These are phyloP conservation scores for Molossus molossus DNA, from an alignment of 2,797 vertebrate genomes.

Conservation along the genomic window DNA sequence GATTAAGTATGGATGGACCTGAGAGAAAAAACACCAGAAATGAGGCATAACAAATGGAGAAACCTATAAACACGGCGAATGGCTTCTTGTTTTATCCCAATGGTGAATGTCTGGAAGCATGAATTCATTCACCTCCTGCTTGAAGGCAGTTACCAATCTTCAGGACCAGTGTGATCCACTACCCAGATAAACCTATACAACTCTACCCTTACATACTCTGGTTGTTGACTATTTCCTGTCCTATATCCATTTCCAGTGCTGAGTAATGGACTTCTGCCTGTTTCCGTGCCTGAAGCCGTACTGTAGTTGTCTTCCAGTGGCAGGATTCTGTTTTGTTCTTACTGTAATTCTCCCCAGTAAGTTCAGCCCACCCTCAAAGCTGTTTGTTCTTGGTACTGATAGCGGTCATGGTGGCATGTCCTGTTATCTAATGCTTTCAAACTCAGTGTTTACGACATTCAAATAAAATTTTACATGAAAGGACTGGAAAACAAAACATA, in stretches of 20 bases:
- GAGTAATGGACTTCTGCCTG: neutral
- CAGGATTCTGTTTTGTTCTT: conserved; percentile 35
- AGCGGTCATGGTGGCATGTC: neutral
- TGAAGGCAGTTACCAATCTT: neutral
- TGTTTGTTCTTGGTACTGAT: neutral
- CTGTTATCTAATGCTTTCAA: conserved; percentile 39
- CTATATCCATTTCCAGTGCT: neutral
- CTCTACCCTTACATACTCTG: neutral
- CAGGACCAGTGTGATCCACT: neutral
- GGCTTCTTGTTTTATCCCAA: neutral
- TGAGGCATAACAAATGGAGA: neutral
- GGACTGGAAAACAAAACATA: neutral
- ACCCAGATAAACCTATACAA: neutral
- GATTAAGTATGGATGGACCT: neutral
- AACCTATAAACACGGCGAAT: neutral
- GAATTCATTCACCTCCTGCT: neutral
- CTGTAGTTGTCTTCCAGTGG: neutral
- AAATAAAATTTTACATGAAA: conserved; percentile 10
- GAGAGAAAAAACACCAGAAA: neutral
- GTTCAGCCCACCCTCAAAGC: neutral
- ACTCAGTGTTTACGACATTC: neutral
- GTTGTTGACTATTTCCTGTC: neutral
- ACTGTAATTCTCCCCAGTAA: neutral
- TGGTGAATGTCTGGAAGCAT: neutral
- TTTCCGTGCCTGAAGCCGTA: neutral